These are phyloP conservation scores for Orthosia gothica DNA, from an alignment of 2,888 invertebrate species.

Conservation along the genomic window DNA sequence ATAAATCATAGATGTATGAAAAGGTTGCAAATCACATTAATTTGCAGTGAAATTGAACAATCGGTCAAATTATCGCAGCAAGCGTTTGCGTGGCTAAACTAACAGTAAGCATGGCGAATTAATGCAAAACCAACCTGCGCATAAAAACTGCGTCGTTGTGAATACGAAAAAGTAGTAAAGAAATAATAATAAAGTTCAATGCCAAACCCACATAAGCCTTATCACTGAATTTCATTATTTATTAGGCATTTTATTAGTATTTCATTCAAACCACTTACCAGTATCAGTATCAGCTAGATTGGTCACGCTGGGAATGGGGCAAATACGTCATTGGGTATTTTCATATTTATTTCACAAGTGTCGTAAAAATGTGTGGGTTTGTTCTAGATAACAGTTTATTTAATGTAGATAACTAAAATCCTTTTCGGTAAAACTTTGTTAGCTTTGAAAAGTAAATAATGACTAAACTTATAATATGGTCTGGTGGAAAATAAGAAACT, in stretches of 20 bases:
- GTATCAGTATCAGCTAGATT: slow-evolving; percentile 56
- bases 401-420: slow-evolving; percentile 23
- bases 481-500: neutral
- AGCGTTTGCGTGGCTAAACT: too few species aligned
- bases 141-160: slow-evolving; percentile 7
- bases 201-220: slow-evolving; percentile 24
- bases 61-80: too few species aligned
- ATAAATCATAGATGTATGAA: too few species aligned
- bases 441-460: slow-evolving; percentile 22
- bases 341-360: neutral
- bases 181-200: slow-evolving; percentile 29
- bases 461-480: neutral
- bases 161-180: neutral
- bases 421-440: slow-evolving; percentile 23
- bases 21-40: too few species aligned
- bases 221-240: slow-evolving; percentile 42
- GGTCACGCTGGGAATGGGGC: slow-evolving; percentile 23
- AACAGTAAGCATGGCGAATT: too few species aligned
- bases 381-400: slow-evolving; percentile 41
- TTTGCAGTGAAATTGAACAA: too few species aligned
- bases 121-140: too few species aligned
- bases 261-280: slow-evolving; percentile 52
- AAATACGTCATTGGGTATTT: slow-evolving; percentile 30
- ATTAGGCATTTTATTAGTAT: slow-evolving; percentile 37
- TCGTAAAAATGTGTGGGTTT: slow-evolving; percentile 14